Evolutionary conservation across 2,797 vertebrate genomes (phyloP).

Genomic region (Mastacembelus armatus): DNA sequence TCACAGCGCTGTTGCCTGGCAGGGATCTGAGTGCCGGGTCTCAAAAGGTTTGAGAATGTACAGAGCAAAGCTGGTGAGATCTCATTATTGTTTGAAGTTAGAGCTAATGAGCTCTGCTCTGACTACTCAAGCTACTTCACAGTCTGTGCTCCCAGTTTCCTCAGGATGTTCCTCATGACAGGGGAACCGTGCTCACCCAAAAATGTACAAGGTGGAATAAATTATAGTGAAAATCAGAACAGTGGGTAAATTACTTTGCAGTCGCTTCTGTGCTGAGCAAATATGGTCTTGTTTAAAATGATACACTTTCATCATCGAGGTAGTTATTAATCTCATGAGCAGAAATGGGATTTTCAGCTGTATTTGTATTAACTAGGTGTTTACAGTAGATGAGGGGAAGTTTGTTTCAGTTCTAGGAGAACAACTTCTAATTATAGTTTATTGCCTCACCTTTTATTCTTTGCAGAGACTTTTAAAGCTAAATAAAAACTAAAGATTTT

Average conservation of each 20-base stretch:
- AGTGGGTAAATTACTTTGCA: not conserved
- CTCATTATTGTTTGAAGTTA: slow-evolving; percentile 42
- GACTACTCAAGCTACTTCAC: slow-evolving; percentile 8
- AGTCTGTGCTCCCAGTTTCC: slow-evolving; percentile 6
- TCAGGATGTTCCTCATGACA: too few relatives aligned
- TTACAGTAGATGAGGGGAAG: not conserved
- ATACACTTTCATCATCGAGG: not conserved
- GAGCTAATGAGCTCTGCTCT: slow-evolving; percentile 8
- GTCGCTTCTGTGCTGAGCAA: slow-evolving; percentile 1
- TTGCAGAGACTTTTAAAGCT: slow-evolving; percentile 9
- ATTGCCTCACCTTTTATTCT: not conserved
- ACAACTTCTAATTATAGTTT: not conserved
- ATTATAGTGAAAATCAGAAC: not conserved
- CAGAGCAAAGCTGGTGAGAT: slow-evolving; percentile 40
- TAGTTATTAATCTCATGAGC: slow-evolving; percentile 12
- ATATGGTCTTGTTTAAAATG: not conserved
- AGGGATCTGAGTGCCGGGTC: slow-evolving; percentile 18
- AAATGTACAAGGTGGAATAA: not conserved
- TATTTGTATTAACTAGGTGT: slow-evolving; percentile 7
- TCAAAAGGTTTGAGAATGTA: slow-evolving; percentile 49
- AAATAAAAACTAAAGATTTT: slow-evolving; percentile 13
- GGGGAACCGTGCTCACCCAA: too few relatives aligned
- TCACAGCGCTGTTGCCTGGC: slow-evolving; percentile 29
- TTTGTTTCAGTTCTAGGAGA: not conserved
- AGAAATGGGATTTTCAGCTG: slow-evolving; percentile 1